Conservation (phyloP, 1,140 invertebrate genomes). For the Drosophila persimilis region DNA sequence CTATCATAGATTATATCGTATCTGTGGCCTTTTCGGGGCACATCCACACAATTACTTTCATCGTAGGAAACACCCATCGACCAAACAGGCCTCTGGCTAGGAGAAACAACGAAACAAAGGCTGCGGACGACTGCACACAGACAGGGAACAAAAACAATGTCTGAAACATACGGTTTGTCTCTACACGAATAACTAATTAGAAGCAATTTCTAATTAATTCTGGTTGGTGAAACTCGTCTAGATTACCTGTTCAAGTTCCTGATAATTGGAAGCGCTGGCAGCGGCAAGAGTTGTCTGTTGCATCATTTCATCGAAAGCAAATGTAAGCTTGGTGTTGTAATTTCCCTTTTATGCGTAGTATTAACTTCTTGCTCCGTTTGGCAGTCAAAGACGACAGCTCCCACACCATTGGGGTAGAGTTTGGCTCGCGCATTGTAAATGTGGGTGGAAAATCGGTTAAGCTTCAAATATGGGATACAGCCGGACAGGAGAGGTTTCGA, state of each 20-base stretch:
- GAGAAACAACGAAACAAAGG: slow-evolving; percentile 26
- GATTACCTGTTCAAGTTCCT: slow-evolving; percentile 94
- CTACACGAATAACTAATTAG: slow-evolving; percentile 23
- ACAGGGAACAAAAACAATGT: slow-evolving; percentile 66
- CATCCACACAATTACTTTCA: slow-evolving; percentile 8
- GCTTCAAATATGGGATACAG: slow-evolving; percentile 94
- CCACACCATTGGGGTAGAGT: slow-evolving; percentile 94
- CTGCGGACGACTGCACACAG: slow-evolving; percentile 44
- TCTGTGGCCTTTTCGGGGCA: slow-evolving; percentile 12
- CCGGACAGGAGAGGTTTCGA: slow-evolving; percentile 83
- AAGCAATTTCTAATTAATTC: slow-evolving; percentile 30
- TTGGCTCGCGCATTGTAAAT: slow-evolving; percentile 94
- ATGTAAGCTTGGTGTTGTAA: slow-evolving; percentile 86
- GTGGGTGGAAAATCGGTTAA: slow-evolving; percentile 93
- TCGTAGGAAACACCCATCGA: neutral
- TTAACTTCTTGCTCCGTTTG: neutral
- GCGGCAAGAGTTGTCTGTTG: slow-evolving; percentile 94
- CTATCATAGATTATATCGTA: neutral
- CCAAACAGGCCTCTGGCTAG: neutral
- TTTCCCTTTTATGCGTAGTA: neutral
- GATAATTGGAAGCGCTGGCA: slow-evolving; percentile 92
- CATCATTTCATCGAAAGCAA: slow-evolving; percentile 96
- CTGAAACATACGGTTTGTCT: slow-evolving; percentile 81
- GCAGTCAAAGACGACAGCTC: slow-evolving; percentile 91
- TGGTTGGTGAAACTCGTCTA: slow-evolving; percentile 58